Conservation (phyloP, 2,797 vertebrate genomes). For the Sus cebifrons region DNA sequence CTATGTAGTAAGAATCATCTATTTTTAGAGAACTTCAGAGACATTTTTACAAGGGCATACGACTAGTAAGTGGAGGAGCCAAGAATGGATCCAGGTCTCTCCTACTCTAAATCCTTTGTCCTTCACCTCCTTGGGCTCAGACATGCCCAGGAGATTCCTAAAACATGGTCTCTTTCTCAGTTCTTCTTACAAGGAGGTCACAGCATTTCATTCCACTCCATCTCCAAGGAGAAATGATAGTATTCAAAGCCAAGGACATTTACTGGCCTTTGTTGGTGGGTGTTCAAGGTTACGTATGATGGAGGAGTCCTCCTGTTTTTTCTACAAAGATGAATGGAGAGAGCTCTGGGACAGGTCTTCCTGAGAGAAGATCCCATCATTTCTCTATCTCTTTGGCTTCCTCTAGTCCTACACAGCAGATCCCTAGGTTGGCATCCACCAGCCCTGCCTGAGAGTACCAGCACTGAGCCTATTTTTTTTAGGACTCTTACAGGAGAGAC, state of each 20-base stretch:
- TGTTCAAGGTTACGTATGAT: background rate
- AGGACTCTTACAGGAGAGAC: background rate
- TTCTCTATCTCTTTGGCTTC: background rate
- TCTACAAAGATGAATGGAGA: background rate
- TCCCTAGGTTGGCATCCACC: background rate
- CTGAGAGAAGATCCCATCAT: background rate
- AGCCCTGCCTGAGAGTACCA: background rate
- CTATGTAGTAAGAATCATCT: background rate
- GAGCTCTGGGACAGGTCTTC: background rate
- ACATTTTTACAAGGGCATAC: slow-evolving; percentile 1
- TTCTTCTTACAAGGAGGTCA: background rate
- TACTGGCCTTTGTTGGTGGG: background rate
- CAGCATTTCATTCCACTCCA: background rate
- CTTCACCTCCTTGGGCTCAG: background rate
- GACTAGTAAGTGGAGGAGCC: background rate
- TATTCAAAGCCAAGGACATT: background rate
- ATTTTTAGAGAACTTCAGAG: slow-evolving; percentile 22
- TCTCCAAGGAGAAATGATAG: background rate
- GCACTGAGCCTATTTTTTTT: background rate
- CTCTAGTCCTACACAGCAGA: background rate
- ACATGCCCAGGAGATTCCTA: background rate
- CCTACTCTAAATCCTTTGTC: background rate
- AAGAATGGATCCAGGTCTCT: background rate
- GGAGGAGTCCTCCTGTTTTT: background rate
- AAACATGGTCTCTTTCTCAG: background rate